Percentiles rank a stretch among this genome's conserved stretches.
phyloP scores from a whole-genome alignment of 2,797 vertebrate species.

The Acanthiza pusilla region DNA sequence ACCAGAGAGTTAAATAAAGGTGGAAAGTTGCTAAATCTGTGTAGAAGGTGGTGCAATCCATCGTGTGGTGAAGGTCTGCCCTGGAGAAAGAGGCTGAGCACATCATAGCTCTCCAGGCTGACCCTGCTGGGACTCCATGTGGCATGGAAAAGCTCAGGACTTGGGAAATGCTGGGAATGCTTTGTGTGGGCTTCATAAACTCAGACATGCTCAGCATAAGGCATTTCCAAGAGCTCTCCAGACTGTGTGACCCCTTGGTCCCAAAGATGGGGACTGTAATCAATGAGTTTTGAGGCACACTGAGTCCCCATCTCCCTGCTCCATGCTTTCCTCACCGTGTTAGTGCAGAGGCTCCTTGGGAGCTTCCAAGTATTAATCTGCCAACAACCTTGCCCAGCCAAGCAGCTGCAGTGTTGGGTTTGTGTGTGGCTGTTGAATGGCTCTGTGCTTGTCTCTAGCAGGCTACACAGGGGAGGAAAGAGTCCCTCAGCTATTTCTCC shows the following conservation, averaged over 20 bases:
- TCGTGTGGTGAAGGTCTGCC: neutral
- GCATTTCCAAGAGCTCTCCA: neutral
- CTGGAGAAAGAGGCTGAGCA: neutral
- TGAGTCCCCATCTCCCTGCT: neutral
- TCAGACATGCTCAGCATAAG: neutral
- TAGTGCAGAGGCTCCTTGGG: neutral
- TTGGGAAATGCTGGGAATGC: neutral
- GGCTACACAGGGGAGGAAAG: neutral
- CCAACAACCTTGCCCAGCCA: neutral
- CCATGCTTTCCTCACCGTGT: neutral
- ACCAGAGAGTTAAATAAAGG: neutral
- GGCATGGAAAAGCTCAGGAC: neutral
- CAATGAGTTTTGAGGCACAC: accelerated
- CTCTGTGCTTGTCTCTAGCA: neutral
- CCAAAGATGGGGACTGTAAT: neutral
- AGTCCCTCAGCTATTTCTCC: neutral
- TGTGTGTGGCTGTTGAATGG: neutral
- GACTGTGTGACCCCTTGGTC: neutral
- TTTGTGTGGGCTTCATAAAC: neutral
- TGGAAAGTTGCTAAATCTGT: neutral
- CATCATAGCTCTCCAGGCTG: neutral
- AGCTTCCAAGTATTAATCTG: neutral
- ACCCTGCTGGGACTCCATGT: neutral
- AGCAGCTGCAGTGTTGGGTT: neutral
- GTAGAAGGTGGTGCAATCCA: neutral